Conservation (phyloP, 1,140 invertebrate genomes). For the Ips nitidus region DNA sequence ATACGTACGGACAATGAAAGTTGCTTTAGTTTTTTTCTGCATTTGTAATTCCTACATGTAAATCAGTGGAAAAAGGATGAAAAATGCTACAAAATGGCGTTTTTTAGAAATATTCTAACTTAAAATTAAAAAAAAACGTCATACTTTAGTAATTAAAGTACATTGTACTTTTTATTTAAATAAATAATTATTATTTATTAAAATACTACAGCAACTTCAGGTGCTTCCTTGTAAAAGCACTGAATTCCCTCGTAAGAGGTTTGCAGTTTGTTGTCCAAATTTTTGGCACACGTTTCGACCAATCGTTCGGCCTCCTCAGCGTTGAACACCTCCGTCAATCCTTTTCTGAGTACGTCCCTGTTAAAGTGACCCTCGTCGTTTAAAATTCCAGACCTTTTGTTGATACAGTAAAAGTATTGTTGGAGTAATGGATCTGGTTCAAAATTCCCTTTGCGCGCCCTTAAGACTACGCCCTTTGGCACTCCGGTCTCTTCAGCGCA, state of each 20-base stretch:
- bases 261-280: neutral
- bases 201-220: constrained; percentile 9
- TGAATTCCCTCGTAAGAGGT: constrained; percentile 17
- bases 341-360: constrained; percentile 48
- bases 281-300: constrained; percentile 18
- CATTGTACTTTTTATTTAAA: neutral
- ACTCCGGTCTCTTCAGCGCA: constrained; percentile 52
- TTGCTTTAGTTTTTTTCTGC: no score
- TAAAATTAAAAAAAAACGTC: neutral
- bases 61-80: no score
- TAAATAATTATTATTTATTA: neutral
- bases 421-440: constrained; percentile 47
- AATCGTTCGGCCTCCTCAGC: constrained; percentile 39
- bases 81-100: no score
- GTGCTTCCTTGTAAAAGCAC: constrained; percentile 22
- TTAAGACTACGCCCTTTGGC: constrained; percentile 46
- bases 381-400: constrained; percentile 51
- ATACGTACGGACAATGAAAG: no score
- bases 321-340: constrained; percentile 51
- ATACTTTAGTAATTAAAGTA: constrained; percentile 5
- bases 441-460: constrained; percentile 52
- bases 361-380: constrained; percentile 50
- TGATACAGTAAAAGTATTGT: constrained; percentile 53
- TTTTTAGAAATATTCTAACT: no score
- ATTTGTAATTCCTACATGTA: no score